These are phyloP conservation scores for Calcarius lapponicus DNA, from an alignment of 2,797 vertebrate species.

Conservation along the genomic window DNA sequence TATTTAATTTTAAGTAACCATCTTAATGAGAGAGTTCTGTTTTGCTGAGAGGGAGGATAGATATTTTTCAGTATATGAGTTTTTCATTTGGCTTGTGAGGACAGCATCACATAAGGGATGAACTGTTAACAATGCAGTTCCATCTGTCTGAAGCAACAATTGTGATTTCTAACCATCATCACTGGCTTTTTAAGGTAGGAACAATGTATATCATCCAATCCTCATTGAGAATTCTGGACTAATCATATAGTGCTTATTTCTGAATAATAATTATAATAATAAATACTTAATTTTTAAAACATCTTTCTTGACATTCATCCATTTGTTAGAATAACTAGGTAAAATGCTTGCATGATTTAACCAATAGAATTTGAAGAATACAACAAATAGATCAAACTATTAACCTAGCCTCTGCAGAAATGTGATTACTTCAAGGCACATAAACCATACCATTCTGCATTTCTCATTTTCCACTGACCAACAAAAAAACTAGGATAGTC, in stretches of 20 bases:
- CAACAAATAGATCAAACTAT: neutral
- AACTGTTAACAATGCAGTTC: neutral
- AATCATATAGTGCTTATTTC: neutral
- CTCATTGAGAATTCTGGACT: neutral
- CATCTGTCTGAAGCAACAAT: neutral
- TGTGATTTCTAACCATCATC: neutral
- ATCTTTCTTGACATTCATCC: neutral
- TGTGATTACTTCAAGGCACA: neutral
- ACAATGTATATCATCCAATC: neutral
- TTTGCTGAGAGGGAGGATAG: neutral
- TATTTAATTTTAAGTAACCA: neutral
- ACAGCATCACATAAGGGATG: fast-evolving
- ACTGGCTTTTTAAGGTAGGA: neutral
- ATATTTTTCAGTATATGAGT: neutral
- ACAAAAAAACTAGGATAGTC: neutral
- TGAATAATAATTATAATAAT: neutral
- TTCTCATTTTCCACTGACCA: neutral
- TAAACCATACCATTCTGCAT: neutral
- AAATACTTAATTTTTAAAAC: neutral
- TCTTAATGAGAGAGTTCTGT: neutral
- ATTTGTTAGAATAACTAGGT: neutral
- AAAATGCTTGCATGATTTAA: neutral
- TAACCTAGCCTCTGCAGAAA: neutral
- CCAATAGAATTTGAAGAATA: neutral
- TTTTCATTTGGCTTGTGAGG: neutral